Conservation (phyloP, 64 coral and sea anemone species). For the Actinia equina region DNA sequence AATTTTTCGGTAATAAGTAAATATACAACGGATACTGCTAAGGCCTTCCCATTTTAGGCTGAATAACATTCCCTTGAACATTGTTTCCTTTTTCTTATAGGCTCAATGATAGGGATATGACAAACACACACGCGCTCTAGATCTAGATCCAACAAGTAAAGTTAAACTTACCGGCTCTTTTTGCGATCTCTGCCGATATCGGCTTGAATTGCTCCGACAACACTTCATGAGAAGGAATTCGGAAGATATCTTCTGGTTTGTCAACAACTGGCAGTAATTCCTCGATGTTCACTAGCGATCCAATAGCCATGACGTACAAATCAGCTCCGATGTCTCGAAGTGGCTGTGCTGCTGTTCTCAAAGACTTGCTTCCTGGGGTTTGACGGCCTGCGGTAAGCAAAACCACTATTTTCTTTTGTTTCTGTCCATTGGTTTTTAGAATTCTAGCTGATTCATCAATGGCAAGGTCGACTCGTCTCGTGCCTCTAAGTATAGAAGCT, state of each 20-base stretch:
- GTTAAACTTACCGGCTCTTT: not conserved
- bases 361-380: not conserved
- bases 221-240: not conserved
- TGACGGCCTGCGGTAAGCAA: slow-evolving; percentile 16
- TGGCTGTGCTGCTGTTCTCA: not conserved
- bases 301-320: slow-evolving; percentile 53
- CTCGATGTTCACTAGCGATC: slow-evolving; percentile 25
- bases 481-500: not conserved
- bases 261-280: slow-evolving; percentile 30
- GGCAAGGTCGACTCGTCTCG: slow-evolving; percentile 34
- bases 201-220: slow-evolving; percentile 12
- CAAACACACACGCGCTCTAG: too few relatives aligned
- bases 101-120: too few relatives aligned
- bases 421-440: not conserved
- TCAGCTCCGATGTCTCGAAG: slow-evolving; percentile 6
- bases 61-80: too few relatives aligned
- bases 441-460: slow-evolving; percentile 1
- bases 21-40: too few relatives aligned
- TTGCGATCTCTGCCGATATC: slow-evolving; percentile 12
- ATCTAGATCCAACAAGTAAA: too few relatives aligned
- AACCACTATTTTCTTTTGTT: slow-evolving; percentile 19
- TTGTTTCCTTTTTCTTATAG: too few relatives aligned
- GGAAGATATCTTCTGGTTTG: slow-evolving; percentile 37
- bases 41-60: too few relatives aligned
- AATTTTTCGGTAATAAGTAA: too few relatives aligned